Evolutionary conservation across 2,113 vertebrate species (phyloP), one percentile per base, ranked within the genome.

Genomic region (Rhineura floridana): DNA sequence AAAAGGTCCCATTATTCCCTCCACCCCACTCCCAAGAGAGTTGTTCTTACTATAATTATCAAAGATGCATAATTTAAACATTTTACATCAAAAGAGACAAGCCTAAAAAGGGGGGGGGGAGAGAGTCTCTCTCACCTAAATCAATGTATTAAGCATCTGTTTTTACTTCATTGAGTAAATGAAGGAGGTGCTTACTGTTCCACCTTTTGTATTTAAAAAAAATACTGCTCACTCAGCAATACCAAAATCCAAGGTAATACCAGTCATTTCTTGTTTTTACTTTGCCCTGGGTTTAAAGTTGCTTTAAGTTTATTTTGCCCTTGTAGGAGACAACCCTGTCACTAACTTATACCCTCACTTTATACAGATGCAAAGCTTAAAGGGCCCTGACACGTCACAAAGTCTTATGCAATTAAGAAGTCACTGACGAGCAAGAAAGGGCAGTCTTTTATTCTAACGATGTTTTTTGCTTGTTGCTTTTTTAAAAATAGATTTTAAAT

Each of bases 111-210:
- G 46, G 19, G 33, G 19, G 15, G 4, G 39, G 0, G 92, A 72
- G 25, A n/a, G 33, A 90, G 85, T 80, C 89, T 80, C 85, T 84
- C 82, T 93, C 89, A 87, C 84, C 93, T 91, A 19, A 95, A 93
- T 93, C 92, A 52, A 52, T 93, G 95, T 93, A 94, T 95, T 96
- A 94, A 91, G 92, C n/a, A 33, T 93, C 94, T 95, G 92, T 95
- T 95, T 94, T 87, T 92, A 94, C 82, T 94, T 90, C 65, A 12
- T 3, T 86, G 55, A 91, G 90, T 92, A 94, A 95, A 94, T 93
- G 95, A 94, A 78, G 91, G 90, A 91, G 90, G 87, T 81, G 67
- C 88, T 91, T 82, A 76, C 77, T 0, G 28, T 84, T 86, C 0
- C 0, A 52, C 69, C 88, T 95, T 59, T 92, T 93, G 83, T 92